Conservation (phyloP, 2,888 invertebrate species). For the Clostera curtula region DNA sequence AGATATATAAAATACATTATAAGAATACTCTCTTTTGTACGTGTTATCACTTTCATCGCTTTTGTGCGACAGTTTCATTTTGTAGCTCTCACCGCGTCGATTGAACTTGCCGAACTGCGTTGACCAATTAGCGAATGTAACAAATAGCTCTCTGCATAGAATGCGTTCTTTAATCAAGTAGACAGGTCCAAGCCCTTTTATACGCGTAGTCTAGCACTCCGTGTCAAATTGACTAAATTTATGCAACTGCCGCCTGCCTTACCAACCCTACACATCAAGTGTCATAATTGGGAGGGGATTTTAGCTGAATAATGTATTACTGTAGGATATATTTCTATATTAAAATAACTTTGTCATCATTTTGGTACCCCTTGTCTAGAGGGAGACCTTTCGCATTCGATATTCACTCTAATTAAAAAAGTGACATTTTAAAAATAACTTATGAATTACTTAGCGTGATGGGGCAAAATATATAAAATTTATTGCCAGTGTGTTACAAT, state of each 20-base stretch:
- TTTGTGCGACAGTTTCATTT: constrained; percentile 21
- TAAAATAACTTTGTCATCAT: constrained; percentile 25
- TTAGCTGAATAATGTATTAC: constrained; percentile 53
- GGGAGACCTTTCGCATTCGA: no score
- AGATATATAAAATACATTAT: no score
- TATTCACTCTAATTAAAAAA: not conserved
- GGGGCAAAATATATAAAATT: no score
- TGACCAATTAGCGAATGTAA: constrained; percentile 26
- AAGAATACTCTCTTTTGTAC: no score
- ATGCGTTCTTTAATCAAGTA: constrained; percentile 24
- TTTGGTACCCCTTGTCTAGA: constrained; percentile 9
- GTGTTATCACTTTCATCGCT: constrained; percentile 12
- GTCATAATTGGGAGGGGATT: constrained; percentile 48
- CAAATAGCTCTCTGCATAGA: constrained; percentile 21
- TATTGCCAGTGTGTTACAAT: no score
- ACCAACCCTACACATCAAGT: constrained; percentile 53
- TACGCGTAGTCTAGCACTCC: constrained; percentile 24
- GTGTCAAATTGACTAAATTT: constrained; percentile 70
- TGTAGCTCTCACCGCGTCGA: constrained; percentile 18
- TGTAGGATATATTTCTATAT: constrained; percentile 26
- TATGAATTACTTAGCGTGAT: no score
- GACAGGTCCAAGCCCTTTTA: constrained; percentile 10
- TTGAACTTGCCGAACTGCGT: constrained; percentile 15
- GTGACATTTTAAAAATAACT: no score
- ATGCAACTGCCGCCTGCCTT: constrained; percentile 48